Evolutionary conservation across 2,113 vertebrate genomes (phyloP).

Genomic region (Pygathrix nemaeus): DNA sequence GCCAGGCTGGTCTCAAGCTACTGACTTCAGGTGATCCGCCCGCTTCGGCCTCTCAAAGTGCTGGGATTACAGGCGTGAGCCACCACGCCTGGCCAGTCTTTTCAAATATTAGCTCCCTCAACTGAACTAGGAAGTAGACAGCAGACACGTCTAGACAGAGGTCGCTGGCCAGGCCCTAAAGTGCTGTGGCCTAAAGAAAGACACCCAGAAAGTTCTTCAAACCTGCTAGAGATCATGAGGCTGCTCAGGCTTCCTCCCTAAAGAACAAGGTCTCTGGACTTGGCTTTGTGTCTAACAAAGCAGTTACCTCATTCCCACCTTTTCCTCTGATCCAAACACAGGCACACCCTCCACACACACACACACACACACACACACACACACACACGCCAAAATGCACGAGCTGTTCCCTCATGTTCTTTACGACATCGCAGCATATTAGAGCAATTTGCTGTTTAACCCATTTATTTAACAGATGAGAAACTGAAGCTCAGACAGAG

Average conservation of each 20-base stretch:
- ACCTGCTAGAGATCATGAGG: neutral
- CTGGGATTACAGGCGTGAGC: no score
- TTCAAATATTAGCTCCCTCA: neutral
- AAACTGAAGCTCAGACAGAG: neutral
- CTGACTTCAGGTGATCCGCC: no score
- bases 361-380: no score
- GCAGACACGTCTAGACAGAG: conserved; percentile 52
- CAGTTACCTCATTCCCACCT: neutral
- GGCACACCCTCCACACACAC: no score
- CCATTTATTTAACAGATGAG: neutral
- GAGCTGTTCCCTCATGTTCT: neutral
- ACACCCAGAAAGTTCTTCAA: neutral
- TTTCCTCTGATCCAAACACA: neutral
- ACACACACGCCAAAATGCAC: no score
- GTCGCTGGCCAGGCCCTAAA: neutral
- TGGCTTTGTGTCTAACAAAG: neutral
- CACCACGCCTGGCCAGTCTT: neutral
- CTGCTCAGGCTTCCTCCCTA: neutral
- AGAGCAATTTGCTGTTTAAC: neutral
- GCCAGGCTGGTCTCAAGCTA: no score
- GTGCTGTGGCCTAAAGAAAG: neutral
- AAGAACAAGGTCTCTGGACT: neutral
- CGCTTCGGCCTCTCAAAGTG: no score
- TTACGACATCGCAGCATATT: neutral
- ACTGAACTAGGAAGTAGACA: conserved; percentile 23